These are phyloP conservation scores for Lamellibrachia luymesi DNA, from an alignment of 1,140 invertebrate species.

Conservation along the genomic window DNA sequence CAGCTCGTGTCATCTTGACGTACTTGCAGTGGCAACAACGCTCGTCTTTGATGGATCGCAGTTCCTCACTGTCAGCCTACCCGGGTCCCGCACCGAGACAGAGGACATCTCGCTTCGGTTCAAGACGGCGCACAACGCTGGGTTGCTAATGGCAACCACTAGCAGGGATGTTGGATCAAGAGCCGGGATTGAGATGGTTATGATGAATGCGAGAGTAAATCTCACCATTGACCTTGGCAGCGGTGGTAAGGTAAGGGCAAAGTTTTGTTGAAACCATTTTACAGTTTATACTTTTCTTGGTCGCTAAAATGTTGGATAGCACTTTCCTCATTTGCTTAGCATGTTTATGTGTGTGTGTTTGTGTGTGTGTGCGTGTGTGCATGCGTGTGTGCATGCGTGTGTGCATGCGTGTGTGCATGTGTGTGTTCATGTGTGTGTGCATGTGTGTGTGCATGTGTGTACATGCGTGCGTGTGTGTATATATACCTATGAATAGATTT, in stretches of 20 bases:
- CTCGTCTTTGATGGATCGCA: slow-evolving; percentile 86
- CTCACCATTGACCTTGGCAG: slow-evolving; percentile 75
- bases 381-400: not conserved
- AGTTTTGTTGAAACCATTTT: not conserved
- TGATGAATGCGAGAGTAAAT: slow-evolving; percentile 56
- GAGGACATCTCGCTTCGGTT: slow-evolving; percentile 89
- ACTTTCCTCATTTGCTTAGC: not conserved
- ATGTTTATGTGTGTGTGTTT: not conserved
- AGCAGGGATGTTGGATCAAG: slow-evolving; percentile 46
- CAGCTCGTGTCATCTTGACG: not conserved
- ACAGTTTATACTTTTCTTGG: not conserved
- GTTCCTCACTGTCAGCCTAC: slow-evolving; percentile 76
- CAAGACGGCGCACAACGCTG: slow-evolving; percentile 72
- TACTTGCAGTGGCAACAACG: slow-evolving; percentile 75
- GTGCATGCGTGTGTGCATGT: no score
- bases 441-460: no score
- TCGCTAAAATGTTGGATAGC: not conserved
- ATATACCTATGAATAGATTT: not conserved
- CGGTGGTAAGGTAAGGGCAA: not conserved
- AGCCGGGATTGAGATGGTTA: not conserved
- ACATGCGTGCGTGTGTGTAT: not conserved
- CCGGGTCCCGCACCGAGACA: slow-evolving; percentile 80
- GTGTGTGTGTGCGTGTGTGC: not conserved
- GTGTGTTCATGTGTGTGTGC: no score
- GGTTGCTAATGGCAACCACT: slow-evolving; percentile 58